phyloP scores from a whole-genome alignment of 2,113 vertebrate genomes.

The Prunella himalayana region DNA sequence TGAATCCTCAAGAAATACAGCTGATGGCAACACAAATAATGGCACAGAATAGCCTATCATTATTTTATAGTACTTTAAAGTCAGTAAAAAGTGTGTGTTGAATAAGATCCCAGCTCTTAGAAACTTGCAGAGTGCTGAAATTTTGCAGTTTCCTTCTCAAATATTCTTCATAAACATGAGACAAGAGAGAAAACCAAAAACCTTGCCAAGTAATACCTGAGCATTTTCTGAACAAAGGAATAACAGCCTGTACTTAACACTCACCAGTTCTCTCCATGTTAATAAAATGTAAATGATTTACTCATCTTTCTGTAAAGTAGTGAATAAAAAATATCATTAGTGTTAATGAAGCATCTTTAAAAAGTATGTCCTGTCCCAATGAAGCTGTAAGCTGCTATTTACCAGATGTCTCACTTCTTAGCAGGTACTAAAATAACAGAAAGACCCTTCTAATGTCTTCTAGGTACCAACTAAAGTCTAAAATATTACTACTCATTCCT shows the following conservation, averaged over 20 bases:
- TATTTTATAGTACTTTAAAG: neutral
- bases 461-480: neutral
- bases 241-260: neutral
- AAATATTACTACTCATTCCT: neutral
- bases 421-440: neutral
- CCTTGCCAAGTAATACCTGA: neutral
- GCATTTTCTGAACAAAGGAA: neutral
- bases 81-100: neutral
- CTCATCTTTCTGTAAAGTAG: neutral
- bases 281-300: neutral
- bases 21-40: neutral
- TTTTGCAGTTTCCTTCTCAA: neutral
- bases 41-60: neutral
- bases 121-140: neutral
- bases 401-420: neutral
- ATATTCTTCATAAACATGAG: neutral
- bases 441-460: neutral
- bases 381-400: neutral
- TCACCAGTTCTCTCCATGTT: neutral
- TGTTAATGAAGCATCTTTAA: neutral
- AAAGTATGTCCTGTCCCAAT: neutral
- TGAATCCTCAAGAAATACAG: neutral
- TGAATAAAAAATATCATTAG: neutral
- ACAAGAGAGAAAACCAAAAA: neutral
- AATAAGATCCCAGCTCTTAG: neutral